These are phyloP conservation scores for Pyrgilauda ruficollis DNA, from an alignment of 2,113 vertebrate species.

Conservation along the genomic window DNA sequence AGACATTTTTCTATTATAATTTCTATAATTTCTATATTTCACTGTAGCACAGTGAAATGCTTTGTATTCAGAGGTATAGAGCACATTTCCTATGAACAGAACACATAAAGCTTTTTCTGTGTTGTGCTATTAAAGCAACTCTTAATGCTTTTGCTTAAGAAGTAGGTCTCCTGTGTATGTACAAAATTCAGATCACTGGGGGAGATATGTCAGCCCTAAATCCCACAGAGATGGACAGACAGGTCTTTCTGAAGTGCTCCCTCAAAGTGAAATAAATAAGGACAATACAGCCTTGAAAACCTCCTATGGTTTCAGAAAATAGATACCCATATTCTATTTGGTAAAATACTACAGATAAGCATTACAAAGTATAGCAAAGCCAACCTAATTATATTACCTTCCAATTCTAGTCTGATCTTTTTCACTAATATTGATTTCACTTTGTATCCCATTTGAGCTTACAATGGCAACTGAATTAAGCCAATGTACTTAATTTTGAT, in stretches of 20 bases:
- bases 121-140: neutral
- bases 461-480: conserved; percentile 65
- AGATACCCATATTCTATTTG: neutral
- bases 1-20: neutral
- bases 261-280: conserved; percentile 3
- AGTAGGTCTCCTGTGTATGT: neutral
- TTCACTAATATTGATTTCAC: conserved; percentile 68
- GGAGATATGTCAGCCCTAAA: neutral
- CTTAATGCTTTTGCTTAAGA: neutral
- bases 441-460: conserved; percentile 59
- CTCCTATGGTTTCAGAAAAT: conserved; percentile 24
- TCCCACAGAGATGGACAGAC: neutral
- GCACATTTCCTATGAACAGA: neutral
- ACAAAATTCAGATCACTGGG: neutral
- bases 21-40: no score
- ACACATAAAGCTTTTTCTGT: neutral
- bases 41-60: neutral
- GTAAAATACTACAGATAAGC: conserved; percentile 51
- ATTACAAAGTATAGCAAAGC: conserved; percentile 57
- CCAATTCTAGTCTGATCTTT: conserved; percentile 57
- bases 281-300: conserved; percentile 23
- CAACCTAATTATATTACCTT: conserved; percentile 64
- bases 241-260: neutral
- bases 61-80: neutral
- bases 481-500: conserved; percentile 67